Percentiles rank a stretch among this genome's conserved stretches.
phyloP scores from a whole-genome alignment of 2,888 invertebrate species.

The Phytoseiulus persimilis region DNA sequence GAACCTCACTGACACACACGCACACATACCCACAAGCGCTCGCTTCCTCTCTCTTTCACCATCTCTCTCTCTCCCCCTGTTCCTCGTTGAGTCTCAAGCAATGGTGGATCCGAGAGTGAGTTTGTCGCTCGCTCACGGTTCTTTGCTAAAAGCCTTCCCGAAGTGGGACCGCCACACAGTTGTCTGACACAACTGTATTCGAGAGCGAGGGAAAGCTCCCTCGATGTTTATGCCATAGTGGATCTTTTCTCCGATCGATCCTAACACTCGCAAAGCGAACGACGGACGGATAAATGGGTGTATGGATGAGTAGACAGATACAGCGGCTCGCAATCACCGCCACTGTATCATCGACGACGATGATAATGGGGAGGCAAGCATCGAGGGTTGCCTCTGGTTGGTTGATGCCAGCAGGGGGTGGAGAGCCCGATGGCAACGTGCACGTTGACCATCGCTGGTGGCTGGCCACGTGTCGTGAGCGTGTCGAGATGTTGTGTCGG shows the following conservation, averaged over 20 bases:
- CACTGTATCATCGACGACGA: neutral
- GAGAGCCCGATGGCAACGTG: neutral
- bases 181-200: neutral
- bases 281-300: neutral
- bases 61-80: neutral
- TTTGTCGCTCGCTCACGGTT: slow-evolving; percentile 5
- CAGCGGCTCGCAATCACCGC: neutral
- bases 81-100: neutral
- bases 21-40: neutral
- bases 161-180: neutral
- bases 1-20: neutral
- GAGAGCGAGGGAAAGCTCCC: neutral
- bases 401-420: neutral
- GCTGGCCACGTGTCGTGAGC: neutral
- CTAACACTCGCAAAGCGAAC: neutral
- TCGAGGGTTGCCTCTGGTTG: neutral
- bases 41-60: neutral
- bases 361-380: neutral
- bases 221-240: neutral
- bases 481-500: neutral
- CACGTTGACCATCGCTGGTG: neutral
- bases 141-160: neutral
- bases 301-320: neutral
- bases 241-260: neutral
- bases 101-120: neutral